Evolutionary conservation across 2,797 vertebrate species (phyloP).

Genomic region (Cyclura pinguis): DNA sequence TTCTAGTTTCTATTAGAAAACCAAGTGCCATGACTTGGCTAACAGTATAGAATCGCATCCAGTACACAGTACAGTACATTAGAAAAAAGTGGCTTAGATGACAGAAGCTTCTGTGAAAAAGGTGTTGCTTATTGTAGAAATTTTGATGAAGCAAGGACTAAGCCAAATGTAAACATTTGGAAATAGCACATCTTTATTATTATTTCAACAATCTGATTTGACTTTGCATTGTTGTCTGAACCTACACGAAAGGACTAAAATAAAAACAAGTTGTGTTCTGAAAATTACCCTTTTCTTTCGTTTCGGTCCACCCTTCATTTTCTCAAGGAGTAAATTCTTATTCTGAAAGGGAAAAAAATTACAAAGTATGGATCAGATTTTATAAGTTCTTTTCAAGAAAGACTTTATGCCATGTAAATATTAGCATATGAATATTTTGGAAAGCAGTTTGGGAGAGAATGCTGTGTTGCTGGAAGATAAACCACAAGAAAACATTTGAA

Average conservation of each 20-base stretch:
- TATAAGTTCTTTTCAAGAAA: conserved; percentile 62
- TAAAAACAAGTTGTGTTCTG: conserved; percentile 37
- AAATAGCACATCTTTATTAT: conserved; percentile 24
- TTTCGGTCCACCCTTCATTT: conserved; percentile 90
- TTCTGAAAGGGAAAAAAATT: conserved; percentile 81
- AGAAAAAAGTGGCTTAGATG: neutral
- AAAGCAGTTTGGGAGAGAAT: conserved; percentile 66
- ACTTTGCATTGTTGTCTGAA: conserved; percentile 43
- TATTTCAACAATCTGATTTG: conserved; percentile 43
- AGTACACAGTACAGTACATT: neutral
- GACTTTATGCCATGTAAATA: conserved; percentile 61
- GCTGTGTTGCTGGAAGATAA: conserved; percentile 61
- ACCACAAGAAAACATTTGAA: conserved; percentile 61
- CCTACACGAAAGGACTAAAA: conserved; percentile 32
- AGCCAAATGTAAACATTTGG: neutral
- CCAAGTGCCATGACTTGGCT: neutral
- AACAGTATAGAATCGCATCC: neutral
- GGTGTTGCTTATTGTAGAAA: conserved; percentile 17
- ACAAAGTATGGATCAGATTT: conserved; percentile 63
- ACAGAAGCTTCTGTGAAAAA: neutral
- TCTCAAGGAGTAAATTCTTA: conserved; percentile 94
- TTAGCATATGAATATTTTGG: conserved; percentile 67
- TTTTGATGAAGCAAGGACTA: neutral
- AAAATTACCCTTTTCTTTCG: conserved; percentile 92
- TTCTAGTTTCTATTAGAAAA: neutral